Evolutionary conservation across 1,140 invertebrate genomes (phyloP), one percentile per base, ranked within the genome.

Genomic region (Cepaea nemoralis): DNA sequence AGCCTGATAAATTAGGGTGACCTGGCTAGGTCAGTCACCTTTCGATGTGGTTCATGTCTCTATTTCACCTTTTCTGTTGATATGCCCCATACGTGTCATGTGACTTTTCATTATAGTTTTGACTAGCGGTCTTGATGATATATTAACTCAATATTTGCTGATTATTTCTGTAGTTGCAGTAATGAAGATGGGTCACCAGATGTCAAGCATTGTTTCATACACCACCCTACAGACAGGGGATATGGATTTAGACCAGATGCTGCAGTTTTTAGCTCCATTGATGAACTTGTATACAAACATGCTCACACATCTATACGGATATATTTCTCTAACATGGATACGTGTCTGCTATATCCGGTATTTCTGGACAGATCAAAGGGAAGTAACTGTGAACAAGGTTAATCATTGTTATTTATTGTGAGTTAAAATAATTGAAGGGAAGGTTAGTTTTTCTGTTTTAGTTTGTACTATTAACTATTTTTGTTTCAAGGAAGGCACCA

Each of bases 181-280:
- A 73, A 71, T 45, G 67, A 71, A 73, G 69, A 80, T 55, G 69
- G 78, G 16, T 24, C 14, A 24, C n/a, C 12, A 80, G 78, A 71
- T 37, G 78, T 80, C 22, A 80, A 73, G 27, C 78, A 80, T 33
- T 80, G 78, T 48, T n/a, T 80, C 42, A 80, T 80, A 27, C 40
- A 55, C 69, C 78, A 80, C 69, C 78, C 78, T 3, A 2, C 6
- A 19, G 78, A 42, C 27, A 50, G 69, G 40, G 78, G 78, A 33
- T 80, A 71, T 42, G 78, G 78, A 6, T 80, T 80, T 48, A 48
- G 67, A 14, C 39, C 39, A n/a, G 78, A 80, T 59, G 69, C 42
- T 2, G 78, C 78, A 35, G 78, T 80, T 12, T 80, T 80, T 27
- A 69, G 55, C 14, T 71, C 78, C 12, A 40, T 80, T 27, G 78